Percentiles rank a stretch among this genome's conserved stretches.
Conservation (phyloP, 2,113 vertebrate genomes). For the Eulacestoma nigropectus region DNA sequence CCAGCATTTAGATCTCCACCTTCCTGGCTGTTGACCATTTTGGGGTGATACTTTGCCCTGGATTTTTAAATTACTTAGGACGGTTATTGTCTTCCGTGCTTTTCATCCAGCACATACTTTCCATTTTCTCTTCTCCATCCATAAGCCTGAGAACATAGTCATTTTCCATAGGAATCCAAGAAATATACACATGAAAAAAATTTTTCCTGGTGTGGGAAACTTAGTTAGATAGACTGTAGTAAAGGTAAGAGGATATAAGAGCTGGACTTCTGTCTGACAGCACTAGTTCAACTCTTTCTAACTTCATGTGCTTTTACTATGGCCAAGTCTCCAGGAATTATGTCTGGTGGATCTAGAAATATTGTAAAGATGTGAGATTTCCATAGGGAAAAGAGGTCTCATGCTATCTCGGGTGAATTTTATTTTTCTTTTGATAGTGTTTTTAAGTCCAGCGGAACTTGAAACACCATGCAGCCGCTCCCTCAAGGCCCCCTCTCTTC, state of each 20-base stretch:
- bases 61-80: neutral
- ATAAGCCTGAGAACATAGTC: neutral
- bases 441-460: neutral
- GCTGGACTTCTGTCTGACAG: neutral
- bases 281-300: neutral
- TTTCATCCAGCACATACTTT: neutral
- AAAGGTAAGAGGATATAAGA: neutral
- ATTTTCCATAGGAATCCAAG: neutral
- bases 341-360: neutral
- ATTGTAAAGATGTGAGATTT: neutral
- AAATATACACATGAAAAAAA: fast-evolving
- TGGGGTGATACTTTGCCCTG: neutral
- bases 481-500: neutral
- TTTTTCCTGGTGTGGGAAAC: neutral
- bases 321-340: neutral
- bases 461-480: neutral
- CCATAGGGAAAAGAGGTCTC: neutral
- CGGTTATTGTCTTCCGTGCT: neutral
- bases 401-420: neutral
- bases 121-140: neutral
- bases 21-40: neutral
- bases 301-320: neutral
- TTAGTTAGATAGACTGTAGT: neutral
- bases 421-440: neutral
- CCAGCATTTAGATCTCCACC: neutral